Percentiles rank a stretch among this genome's conserved stretches.
Evolutionary conservation across 2,888 invertebrate species (phyloP).

Genomic region (Anthrax anthrax): DNA sequence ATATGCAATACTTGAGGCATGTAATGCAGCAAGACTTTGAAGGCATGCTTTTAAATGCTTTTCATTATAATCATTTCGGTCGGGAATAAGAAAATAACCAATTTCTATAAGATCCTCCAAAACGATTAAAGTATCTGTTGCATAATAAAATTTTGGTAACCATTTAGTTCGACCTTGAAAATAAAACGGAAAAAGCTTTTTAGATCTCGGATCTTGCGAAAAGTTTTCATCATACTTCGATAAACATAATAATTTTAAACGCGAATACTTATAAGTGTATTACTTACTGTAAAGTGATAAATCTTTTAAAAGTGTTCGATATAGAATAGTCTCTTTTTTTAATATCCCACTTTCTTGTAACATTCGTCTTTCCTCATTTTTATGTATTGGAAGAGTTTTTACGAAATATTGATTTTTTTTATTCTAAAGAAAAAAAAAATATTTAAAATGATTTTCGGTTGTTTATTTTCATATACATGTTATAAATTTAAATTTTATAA

Average conservation of each 20-base stretch:
- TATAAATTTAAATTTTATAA: too few species aligned
- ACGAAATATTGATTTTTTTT: slow-evolving; percentile 18
- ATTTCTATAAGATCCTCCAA: slow-evolving; percentile 22
- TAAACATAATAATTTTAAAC: too few species aligned
- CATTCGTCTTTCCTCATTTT: slow-evolving; percentile 15
- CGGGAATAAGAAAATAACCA: slow-evolving; percentile 1
- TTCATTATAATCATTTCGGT: slow-evolving; percentile 13
- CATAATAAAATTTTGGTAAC: slow-evolving; percentile 24
- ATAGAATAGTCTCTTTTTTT: slow-evolving; percentile 20
- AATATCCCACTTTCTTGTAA: slow-evolving; percentile 17
- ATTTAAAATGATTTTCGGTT: too few species aligned
- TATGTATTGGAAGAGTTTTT: slow-evolving; percentile 20
- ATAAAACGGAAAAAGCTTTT: too few species aligned
- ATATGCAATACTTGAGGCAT: slow-evolving; percentile 22
- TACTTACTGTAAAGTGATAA: slow-evolving; percentile 8
- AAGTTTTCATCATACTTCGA: too few species aligned
- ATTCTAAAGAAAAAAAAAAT: too few species aligned
- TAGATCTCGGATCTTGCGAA: too few species aligned
- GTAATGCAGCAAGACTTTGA: slow-evolving; percentile 21
- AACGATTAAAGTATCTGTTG: slow-evolving; percentile 18
- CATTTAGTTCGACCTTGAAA: slow-evolving; percentile 11
- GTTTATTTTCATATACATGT: too few species aligned
- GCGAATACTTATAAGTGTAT: background rate
- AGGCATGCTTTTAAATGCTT: slow-evolving; percentile 21
- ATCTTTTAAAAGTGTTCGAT: slow-evolving; percentile 18